phyloP scores from a whole-genome alignment of 92 coral and sea anemone genomes.

The Muricea muricata region DNA sequence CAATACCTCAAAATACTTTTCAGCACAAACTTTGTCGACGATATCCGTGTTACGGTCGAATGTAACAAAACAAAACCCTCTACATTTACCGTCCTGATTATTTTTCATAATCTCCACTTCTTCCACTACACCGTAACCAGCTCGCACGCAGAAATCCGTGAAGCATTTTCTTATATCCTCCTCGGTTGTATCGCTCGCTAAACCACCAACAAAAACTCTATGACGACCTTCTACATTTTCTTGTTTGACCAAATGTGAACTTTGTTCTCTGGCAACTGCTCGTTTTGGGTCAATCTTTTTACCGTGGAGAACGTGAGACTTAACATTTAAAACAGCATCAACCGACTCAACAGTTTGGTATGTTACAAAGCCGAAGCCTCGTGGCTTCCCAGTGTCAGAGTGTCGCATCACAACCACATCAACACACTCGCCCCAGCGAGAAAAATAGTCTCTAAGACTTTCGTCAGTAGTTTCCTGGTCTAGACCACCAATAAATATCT shows the following conservation, averaged over 20 bases:
- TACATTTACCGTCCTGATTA: conserved; percentile 78
- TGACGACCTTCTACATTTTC: conserved; percentile 63
- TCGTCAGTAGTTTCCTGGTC: conserved; percentile 90
- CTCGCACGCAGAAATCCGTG: conserved; percentile 67
- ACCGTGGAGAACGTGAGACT: conserved; percentile 79
- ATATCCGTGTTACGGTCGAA: conserved; percentile 90
- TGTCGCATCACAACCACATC: conserved; percentile 93
- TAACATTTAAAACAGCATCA: conserved; percentile 78
- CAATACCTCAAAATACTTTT: conserved; percentile 83
- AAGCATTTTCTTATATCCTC: conserved; percentile 85
- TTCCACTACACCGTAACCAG: conserved; percentile 80
- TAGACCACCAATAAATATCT: conserved; percentile 93
- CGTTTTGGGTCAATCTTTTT: conserved; percentile 97
- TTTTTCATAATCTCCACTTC: conserved; percentile 87
- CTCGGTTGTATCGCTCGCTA: conserved; percentile 89
- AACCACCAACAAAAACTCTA: conserved; percentile 92
- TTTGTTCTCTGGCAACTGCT: conserved; percentile 89
- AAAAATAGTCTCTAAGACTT: conserved; percentile 81
- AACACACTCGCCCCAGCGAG: conserved; percentile 91
- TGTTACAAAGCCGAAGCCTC: conserved; percentile 99
- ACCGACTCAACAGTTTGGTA: conserved; percentile 83
- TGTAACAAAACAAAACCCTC: conserved; percentile 94
- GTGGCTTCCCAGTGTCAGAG: conserved; percentile 74
- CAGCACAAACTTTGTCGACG: conserved; percentile 80
- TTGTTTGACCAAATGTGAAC: conserved; percentile 63